Evolutionary conservation across 1,140 invertebrate species (phyloP), one percentile per base, ranked within the genome.

Genomic region (Trichomalopsis sarcophagae): DNA sequence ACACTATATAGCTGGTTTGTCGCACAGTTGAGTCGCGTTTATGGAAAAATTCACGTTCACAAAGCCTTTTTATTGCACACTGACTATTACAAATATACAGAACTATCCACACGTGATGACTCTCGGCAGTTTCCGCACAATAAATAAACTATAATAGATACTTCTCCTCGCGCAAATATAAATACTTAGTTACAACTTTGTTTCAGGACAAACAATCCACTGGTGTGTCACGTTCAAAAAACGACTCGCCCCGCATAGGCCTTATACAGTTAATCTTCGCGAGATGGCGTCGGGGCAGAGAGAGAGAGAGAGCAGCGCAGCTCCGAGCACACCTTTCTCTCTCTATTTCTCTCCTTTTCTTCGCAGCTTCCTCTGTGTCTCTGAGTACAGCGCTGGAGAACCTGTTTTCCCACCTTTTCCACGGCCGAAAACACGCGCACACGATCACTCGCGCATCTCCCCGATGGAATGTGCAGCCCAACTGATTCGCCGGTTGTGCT

Each of bases 251-350:
- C 80, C 2, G 55, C 7, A 7, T 10, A 44, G 55, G 55, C 2
- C n/a, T n/a, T 71, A 17, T 71, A 71, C 68, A 71, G 68, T 71
- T 71, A 71, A 71, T 71, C 68, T 33, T 33, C 10, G 68, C 68
- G 68, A 71, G 68, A 71, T 71, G 68, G 68, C 68, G 68, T 71
- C 68, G 68, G 68, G n/a, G 1, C 27, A 27, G 27, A 27, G 27
- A 27, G 27, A 27, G 27, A 27, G 27, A 27, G 27, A 27, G 27
- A 27, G 27, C 27, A 75, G 44, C 74, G 21, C 21, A 50, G 44
- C 44, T 36, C 50, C 71, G 27, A 27, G 62, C 81, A 82, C 81
- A 82, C 81, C 69, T 78, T 62, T 30, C 44, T 76, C 50, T 62
- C 30, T 62, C 11, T 36, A 10, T n/a, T 10, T 23, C 27, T 33